Evolutionary conservation across 2,888 invertebrate species (phyloP).

Genomic region (Monochamus alternatus): DNA sequence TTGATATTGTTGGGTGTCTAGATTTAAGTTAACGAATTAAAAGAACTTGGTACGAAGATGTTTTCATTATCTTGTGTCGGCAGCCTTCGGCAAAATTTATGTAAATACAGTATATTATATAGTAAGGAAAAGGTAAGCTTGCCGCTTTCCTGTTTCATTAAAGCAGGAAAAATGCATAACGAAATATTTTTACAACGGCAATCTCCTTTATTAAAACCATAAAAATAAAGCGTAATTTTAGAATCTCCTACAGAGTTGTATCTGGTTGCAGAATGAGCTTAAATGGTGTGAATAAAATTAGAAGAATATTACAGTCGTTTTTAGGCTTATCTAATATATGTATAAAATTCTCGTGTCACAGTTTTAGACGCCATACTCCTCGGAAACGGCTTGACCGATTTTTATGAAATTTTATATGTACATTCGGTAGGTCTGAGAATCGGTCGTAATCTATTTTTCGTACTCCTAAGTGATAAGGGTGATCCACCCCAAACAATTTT

Average conservation of each 20-base stretch:
- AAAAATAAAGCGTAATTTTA: neutral
- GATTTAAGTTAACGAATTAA: neutral
- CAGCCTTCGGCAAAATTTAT: neutral
- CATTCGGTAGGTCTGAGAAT: too few species aligned
- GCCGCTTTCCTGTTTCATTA: slow-evolving; percentile 4
- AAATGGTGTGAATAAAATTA: too few species aligned
- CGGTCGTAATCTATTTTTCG: too few species aligned
- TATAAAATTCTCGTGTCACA: too few species aligned
- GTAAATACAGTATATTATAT: slow-evolving; percentile 2
- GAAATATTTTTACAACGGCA: neutral
- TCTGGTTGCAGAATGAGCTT: neutral
- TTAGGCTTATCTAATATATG: too few species aligned
- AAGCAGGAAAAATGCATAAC: neutral
- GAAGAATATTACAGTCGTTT: too few species aligned
- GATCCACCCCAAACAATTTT: too few species aligned
- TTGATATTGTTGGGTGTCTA: neutral
- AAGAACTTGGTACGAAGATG: neutral
- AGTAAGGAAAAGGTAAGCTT: neutral
- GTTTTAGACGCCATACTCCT: too few species aligned
- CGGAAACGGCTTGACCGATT: too few species aligned
- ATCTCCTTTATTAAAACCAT: neutral
- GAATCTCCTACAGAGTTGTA: neutral
- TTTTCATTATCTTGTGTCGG: neutral
- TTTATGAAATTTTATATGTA: too few species aligned
- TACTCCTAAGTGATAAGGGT: too few species aligned